These are phyloP conservation scores for Muscidifurax raptorellus DNA, from an alignment of 1,140 invertebrate species.

Conservation along the genomic window DNA sequence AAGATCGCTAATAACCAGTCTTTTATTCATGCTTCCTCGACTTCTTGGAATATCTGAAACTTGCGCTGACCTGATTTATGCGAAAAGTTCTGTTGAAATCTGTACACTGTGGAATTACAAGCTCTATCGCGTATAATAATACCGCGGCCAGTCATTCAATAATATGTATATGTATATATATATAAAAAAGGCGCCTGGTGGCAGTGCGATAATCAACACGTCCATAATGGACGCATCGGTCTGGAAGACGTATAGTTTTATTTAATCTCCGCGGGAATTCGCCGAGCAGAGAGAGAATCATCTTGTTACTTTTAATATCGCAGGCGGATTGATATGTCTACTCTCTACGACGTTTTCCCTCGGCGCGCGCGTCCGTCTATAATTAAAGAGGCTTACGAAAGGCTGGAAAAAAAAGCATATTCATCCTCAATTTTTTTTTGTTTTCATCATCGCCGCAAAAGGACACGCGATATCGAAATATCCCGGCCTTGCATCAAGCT, in stretches of 20 bases:
- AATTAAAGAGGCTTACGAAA: background rate
- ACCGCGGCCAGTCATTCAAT: no score
- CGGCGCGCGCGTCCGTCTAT: background rate
- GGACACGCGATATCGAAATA: conserved; percentile 3
- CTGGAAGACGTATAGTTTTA: no score
- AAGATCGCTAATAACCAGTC: conserved; percentile 15
- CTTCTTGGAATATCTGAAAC: background rate
- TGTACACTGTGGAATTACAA: background rate
- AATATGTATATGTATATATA: no score
- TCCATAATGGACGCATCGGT: no score
- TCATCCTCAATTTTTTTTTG: background rate
- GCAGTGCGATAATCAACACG: no score
- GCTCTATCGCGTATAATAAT: no score
- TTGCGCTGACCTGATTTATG: background rate
- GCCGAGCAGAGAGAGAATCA: no score
- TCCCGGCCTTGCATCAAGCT: background rate
- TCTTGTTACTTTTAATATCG: no score
- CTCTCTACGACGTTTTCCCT: background rate
- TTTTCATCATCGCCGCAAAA: background rate
- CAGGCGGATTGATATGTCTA: no score
- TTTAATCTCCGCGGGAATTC: no score
- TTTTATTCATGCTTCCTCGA: conserved; percentile 3
- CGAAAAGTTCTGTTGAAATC: conserved; percentile 1
- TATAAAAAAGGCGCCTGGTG: no score
- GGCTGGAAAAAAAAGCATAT: background rate